phyloP scores from a whole-genome alignment of 2,113 vertebrate genomes.

The Monopterus albus region DNA sequence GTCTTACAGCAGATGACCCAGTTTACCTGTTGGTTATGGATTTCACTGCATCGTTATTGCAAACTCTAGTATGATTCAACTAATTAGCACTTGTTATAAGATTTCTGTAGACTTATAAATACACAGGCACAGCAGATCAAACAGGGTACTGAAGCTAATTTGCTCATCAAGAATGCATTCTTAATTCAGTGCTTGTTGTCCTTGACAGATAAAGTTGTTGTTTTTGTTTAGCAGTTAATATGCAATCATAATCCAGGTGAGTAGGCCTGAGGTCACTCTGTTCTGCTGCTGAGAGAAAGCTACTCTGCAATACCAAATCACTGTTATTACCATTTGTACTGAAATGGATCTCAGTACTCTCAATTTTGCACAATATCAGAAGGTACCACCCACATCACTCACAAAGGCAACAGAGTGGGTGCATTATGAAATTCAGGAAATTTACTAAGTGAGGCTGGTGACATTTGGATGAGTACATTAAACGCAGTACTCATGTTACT shows the following conservation, averaged over 20 bases:
- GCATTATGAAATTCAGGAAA: constrained; percentile 4
- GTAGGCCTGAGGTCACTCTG: constrained; percentile 49
- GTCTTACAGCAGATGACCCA: constrained; percentile 61
- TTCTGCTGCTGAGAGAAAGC: constrained; percentile 34
- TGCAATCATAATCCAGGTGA: constrained; percentile 71
- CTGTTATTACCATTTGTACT: constrained; percentile 30
- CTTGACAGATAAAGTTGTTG: constrained; percentile 48
- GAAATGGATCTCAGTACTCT: constrained; percentile 14
- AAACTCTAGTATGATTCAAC: constrained; percentile 53
- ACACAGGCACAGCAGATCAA: constrained; percentile 63
- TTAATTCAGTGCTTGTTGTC: constrained; percentile 47
- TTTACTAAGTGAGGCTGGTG: constrained; percentile 8
- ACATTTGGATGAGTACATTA: constrained; percentile 11
- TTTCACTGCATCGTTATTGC: constrained; percentile 29
- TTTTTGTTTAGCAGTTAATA: constrained; percentile 39
- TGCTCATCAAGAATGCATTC: constrained; percentile 46
- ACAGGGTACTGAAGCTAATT: constrained; percentile 66
- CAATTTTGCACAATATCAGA: constrained; percentile 21
- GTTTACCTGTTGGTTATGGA: constrained; percentile 71
- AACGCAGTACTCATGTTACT: neutral
- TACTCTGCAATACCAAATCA: constrained; percentile 29
- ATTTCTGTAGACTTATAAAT: constrained; percentile 56
- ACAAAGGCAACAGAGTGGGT: constrained; percentile 5
- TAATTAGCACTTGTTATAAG: constrained; percentile 68
- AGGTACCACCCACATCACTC: constrained; percentile 16